These are phyloP conservation scores for Eumacrocentrus americanus DNA, from an alignment of 2,888 invertebrate genomes.

Conservation along the genomic window DNA sequence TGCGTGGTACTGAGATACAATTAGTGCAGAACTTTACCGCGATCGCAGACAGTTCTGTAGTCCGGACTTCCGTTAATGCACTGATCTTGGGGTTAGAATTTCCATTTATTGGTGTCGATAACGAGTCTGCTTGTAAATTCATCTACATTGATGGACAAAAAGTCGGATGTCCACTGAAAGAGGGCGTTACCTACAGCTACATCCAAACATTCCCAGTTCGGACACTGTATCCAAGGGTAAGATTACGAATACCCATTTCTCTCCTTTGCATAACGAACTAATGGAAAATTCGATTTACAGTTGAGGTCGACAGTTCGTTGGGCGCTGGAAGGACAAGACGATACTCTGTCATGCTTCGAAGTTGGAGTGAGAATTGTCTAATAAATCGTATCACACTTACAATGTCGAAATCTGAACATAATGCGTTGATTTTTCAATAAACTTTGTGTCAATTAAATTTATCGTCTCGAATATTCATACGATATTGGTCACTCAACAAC, in stretches of 20 bases:
- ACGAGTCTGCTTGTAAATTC: constrained; percentile 70
- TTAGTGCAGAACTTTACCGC: constrained; percentile 69
- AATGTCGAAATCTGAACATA: too few species aligned
- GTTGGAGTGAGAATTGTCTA: constrained; percentile 67
- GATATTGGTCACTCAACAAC: too few species aligned
- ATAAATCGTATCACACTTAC: too few species aligned
- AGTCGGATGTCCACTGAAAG: constrained; percentile 72
- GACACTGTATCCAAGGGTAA: constrained; percentile 66
- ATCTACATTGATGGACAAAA: constrained; percentile 68
- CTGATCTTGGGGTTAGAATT: constrained; percentile 68
- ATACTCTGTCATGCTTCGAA: constrained; percentile 70
- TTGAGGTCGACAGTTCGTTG: not conserved
- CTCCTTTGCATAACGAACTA: not conserved
- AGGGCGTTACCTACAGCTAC: constrained; percentile 73
- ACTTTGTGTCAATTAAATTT: too few species aligned
- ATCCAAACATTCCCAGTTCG: constrained; percentile 68
- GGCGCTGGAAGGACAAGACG: not conserved
- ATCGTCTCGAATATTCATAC: too few species aligned
- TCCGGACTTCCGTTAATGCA: constrained; percentile 69
- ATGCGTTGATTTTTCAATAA: too few species aligned
- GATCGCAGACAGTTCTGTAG: constrained; percentile 35
- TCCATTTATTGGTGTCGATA: constrained; percentile 81
- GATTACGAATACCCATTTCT: constrained; percentile 30
- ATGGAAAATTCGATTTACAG: constrained; percentile 59
- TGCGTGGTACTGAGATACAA: constrained; percentile 66